phyloP scores from a whole-genome alignment of 2,797 vertebrate species.

The Acanthurus leucopareius region DNA sequence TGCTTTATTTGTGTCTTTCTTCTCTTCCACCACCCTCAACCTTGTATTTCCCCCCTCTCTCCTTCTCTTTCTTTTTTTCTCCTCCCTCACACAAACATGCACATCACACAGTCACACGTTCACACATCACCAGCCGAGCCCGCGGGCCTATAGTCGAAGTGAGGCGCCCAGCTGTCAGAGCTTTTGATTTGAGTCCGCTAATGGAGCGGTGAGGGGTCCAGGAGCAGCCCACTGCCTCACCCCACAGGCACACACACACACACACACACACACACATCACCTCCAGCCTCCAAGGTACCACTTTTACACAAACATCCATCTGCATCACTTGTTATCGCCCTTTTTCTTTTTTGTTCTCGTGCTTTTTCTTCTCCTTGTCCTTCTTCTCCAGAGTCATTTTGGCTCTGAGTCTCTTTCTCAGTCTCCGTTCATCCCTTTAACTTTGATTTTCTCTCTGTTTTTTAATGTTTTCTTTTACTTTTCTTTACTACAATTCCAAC shows the following conservation, averaged over 20 bases:
- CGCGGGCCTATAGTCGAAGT: conserved; percentile 30
- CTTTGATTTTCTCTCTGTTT: background rate
- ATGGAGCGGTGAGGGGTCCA: conserved; percentile 45
- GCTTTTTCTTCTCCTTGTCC: background rate
- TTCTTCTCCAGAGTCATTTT: background rate
- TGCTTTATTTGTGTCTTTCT: background rate
- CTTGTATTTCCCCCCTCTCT: background rate
- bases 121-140: conserved; percentile 50
- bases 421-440: background rate
- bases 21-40: background rate
- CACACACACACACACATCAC: conserved; percentile 15
- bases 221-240: conserved; percentile 10
- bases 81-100: background rate
- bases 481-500: too few relatives aligned
- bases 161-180: conserved; percentile 54
- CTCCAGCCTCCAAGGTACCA: background rate
- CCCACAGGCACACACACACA: background rate
- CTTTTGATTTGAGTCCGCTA: conserved; percentile 55
- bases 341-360: background rate
- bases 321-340: conserved; percentile 35
- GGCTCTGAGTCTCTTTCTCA: background rate
- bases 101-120: conserved; percentile 14
- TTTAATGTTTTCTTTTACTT: background rate
- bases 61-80: background rate
- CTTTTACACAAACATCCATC: conserved; percentile 42